Evolutionary conservation across 2,888 invertebrate genomes (phyloP).

Genomic region (Acleris emargana): DNA sequence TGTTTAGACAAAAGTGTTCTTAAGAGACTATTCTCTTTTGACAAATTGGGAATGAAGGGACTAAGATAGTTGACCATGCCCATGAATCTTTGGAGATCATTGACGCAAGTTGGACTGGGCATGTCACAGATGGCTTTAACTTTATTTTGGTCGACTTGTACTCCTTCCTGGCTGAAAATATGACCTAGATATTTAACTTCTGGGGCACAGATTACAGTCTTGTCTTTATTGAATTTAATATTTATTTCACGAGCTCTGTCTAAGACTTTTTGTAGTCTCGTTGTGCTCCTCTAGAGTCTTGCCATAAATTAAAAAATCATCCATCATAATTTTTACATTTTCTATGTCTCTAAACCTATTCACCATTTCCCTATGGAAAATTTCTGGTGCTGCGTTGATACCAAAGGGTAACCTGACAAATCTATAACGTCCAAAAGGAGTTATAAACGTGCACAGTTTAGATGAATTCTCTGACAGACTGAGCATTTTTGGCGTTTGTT

Average conservation of each 20-base stretch:
- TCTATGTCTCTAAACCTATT: constrained; percentile 38
- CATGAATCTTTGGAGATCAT: constrained; percentile 41
- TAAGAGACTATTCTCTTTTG: constrained; percentile 1
- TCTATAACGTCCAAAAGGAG: constrained; percentile 40
- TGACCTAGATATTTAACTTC: constrained; percentile 39
- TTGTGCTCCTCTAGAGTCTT: constrained; percentile 34
- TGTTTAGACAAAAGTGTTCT: constrained; percentile 42
- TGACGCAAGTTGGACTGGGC: constrained; percentile 33
- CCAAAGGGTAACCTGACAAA: constrained; percentile 40
- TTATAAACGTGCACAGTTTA: constrained; percentile 42
- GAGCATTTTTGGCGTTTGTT: no score
- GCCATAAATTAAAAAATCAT: constrained; percentile 41
- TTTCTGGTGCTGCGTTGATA: constrained; percentile 40
- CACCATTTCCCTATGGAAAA: constrained; percentile 39
- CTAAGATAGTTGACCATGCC: constrained; percentile 42
- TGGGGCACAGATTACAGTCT: constrained; percentile 26
- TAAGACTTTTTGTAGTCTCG: constrained; percentile 31
- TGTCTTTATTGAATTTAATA: constrained; percentile 41
- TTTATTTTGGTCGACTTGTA: constrained; percentile 32
- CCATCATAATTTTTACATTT: constrained; percentile 38
- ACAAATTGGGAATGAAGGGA: constrained; percentile 38
- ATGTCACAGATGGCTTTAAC: constrained; percentile 40
- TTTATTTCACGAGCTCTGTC: constrained; percentile 37
- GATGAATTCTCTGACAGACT: constrained; percentile 33
- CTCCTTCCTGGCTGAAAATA: constrained; percentile 38